Conservation (phyloP, 2,113 vertebrate genomes). For the Cyanoramphus novaezelandiae region DNA sequence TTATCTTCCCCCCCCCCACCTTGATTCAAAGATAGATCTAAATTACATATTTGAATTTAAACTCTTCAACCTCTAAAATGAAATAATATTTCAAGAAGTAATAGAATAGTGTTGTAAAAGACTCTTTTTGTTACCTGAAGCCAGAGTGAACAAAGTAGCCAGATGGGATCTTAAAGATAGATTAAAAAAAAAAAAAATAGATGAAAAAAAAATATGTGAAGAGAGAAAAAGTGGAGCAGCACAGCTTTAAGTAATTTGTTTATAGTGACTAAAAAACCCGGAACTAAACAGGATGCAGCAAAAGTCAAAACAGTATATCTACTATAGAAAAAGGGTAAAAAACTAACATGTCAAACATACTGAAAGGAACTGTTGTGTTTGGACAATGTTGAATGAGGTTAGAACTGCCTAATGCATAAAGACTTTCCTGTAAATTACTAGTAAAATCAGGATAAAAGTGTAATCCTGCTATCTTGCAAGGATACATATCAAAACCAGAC, state of each 20-base stretch:
- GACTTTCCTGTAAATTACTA: background rate
- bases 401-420: background rate
- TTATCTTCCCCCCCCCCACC: background rate
- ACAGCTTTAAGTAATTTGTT: background rate
- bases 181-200: background rate
- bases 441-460: background rate
- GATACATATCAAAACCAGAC: background rate
- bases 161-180: background rate
- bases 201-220: background rate
- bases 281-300: background rate
- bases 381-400: background rate
- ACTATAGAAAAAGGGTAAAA: background rate
- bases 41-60: background rate
- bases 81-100: background rate
- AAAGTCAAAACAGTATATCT: background rate
- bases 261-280: background rate
- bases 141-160: background rate
- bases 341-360: background rate
- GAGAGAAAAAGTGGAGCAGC: background rate
- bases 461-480: background rate
- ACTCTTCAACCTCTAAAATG: background rate
- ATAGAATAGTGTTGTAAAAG: background rate
- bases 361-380: background rate
- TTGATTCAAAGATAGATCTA: background rate
- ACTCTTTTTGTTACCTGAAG: background rate